Evolutionary conservation across 1,140 invertebrate species (phyloP).

Genomic region (Chrysopa pallens): DNA sequence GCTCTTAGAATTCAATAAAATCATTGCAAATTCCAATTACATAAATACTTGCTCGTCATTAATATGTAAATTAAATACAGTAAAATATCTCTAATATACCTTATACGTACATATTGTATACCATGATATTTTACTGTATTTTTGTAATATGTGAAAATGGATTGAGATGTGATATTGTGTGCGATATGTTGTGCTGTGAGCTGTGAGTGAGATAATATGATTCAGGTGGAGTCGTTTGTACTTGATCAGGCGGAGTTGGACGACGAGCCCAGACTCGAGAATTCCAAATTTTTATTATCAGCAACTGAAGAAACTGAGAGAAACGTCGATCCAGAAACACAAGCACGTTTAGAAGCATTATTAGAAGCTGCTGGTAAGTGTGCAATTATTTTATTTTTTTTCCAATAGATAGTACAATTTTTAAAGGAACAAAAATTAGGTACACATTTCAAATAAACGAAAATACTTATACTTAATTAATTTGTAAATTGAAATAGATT

Average conservation of each 20-base stretch:
- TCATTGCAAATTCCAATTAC: too few relatives aligned
- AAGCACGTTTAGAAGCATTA: conserved; percentile 70
- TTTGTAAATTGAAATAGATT: too few relatives aligned
- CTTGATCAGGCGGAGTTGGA: conserved; percentile 44
- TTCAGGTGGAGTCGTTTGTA: conserved; percentile 51
- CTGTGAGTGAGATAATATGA: conserved; percentile 14
- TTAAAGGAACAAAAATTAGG: too few relatives aligned
- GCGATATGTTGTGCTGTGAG: background rate
- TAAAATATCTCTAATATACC: conserved; percentile 1
- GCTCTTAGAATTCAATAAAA: too few relatives aligned
- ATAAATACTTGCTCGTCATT: too few relatives aligned
- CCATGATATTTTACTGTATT: background rate
- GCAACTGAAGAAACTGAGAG: conserved; percentile 50
- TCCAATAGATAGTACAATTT: too few relatives aligned
- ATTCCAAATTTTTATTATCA: conserved; percentile 61
- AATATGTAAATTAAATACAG: background rate
- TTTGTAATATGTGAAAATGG: background rate
- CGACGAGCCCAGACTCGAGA: conserved; percentile 45
- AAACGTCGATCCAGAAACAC: conserved; percentile 76
- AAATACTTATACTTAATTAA: too few relatives aligned
- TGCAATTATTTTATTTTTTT: conserved; percentile 6
- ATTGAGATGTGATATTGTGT: background rate
- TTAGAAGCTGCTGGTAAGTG: conserved; percentile 70
- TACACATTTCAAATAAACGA: too few relatives aligned
- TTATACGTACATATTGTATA: too few relatives aligned